Percentiles rank a stretch among this genome's conserved stretches.
These are phyloP conservation scores for Timema podura DNA, from an alignment of 2,888 invertebrate genomes.

Conservation along the genomic window DNA sequence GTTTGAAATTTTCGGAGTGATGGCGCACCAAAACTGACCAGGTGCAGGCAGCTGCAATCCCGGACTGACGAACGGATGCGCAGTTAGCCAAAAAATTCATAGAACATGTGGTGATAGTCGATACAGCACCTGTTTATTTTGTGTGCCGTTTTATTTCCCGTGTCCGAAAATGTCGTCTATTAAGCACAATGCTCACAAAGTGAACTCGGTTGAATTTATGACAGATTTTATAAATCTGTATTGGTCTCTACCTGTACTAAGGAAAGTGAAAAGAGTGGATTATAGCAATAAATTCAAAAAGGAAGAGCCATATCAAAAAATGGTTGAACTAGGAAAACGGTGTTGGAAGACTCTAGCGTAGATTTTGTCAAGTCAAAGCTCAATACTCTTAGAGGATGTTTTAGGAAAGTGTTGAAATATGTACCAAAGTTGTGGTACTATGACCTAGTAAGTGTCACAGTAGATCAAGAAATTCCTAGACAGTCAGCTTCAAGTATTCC, in stretches of 20 bases:
- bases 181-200: too few relatives aligned
- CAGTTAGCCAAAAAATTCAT: neutral
- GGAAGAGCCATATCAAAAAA: neutral
- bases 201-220: neutral
- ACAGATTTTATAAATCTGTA: neutral
- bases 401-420: constrained; percentile 7
- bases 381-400: neutral
- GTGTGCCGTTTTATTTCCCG: too few relatives aligned
- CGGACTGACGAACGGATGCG: neutral
- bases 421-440: constrained; percentile 1
- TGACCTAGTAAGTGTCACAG: neutral
- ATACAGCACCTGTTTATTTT: too few relatives aligned
- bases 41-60: neutral
- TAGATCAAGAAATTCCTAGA: too few relatives aligned
- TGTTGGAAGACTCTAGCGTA: neutral
- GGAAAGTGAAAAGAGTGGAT: neutral
- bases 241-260: neutral
- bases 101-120: too few relatives aligned
- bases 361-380: neutral
- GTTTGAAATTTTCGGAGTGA: neutral
- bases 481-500: too few relatives aligned
- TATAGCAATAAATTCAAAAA: neutral
- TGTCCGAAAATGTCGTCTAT: too few relatives aligned
- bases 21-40: constrained; percentile 6
- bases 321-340: neutral